These are phyloP conservation scores for Poeciliopsis paucimaculata DNA, from an alignment of 2,797 vertebrate genomes.

Conservation along the genomic window DNA sequence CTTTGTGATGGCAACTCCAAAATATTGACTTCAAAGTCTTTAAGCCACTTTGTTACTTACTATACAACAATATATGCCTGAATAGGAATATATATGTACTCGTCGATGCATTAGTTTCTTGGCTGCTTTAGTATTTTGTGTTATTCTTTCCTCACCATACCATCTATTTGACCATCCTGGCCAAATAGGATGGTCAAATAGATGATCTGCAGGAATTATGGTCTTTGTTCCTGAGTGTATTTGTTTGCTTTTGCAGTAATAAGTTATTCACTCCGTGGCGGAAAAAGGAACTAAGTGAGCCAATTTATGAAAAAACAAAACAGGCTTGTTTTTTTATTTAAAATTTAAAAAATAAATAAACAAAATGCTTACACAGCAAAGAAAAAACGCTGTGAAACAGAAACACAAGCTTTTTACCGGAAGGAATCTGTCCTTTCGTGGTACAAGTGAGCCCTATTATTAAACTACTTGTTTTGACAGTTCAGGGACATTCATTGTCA, in stretches of 20 bases:
- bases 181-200: not conserved
- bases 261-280: not conserved
- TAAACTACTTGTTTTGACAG: not conserved
- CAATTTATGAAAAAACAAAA: not conserved
- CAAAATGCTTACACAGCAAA: not conserved
- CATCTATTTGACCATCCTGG: not conserved
- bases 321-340: not conserved
- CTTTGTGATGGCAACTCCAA: not conserved
- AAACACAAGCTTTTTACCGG: not conserved
- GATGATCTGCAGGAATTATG: not conserved
- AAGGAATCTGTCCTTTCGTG: not conserved
- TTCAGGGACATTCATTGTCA: not conserved
- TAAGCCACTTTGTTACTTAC: no score
- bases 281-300: not conserved
- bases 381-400: not conserved
- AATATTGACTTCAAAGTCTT: not conserved
- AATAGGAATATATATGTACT: not conserved
- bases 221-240: not conserved
- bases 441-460: not conserved
- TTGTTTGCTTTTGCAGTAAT: not conserved
- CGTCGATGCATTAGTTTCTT: not conserved
- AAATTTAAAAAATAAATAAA: not conserved
- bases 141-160: not conserved
- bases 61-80: no score
- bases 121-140: not conserved